Evolutionary conservation across 1,140 invertebrate genomes (phyloP), one percentile per base, ranked within the genome.

Genomic region (Eulimnadia texana): DNA sequence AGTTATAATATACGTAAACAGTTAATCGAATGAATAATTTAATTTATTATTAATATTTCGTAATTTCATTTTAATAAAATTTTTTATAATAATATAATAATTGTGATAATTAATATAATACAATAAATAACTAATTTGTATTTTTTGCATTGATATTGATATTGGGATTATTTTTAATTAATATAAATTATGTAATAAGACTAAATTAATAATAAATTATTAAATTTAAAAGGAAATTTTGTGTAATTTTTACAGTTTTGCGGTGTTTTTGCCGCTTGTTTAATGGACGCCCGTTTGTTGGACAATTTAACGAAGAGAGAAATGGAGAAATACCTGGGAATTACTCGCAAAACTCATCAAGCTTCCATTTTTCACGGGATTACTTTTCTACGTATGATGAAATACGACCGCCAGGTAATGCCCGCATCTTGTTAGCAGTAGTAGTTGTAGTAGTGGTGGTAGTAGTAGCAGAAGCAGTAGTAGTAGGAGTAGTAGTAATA

Each of bases 301-400:
- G 90, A 94, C 71, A 86, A 88, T 50, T 77, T 96, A 33, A 90
- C 88, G 66, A 92, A 93, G 74, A 93, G 94, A 71, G 91, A 96
- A 70, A 75, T 95, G 65, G 91, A 95, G 72, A 94, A 94, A 72
- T 84, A 90, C 70, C 79, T 96, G 13, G 85, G 85, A 1, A 87
- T 94, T 6, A 90, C 88, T 27, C 79, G 89, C 56, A 94, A 93
- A 72, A 93, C 93, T 73, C 90, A 93, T 75, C 89, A 93, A 74
- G 87, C 89, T 3, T 92, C 89, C 67, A 88, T 96, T 66, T 86
- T 93, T 47, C 90, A 94, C 69, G 91, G 84, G 50, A 90, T 96
- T 66, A 90, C 94, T 76, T 77, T 96, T 63, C 78, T 96, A 61
- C 79, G 90, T 62, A 88, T 93, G 75, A 82, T 94, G 72, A 90